Conservation (phyloP, 1,140 invertebrate genomes). For the Steinernema khuongi region DNA sequence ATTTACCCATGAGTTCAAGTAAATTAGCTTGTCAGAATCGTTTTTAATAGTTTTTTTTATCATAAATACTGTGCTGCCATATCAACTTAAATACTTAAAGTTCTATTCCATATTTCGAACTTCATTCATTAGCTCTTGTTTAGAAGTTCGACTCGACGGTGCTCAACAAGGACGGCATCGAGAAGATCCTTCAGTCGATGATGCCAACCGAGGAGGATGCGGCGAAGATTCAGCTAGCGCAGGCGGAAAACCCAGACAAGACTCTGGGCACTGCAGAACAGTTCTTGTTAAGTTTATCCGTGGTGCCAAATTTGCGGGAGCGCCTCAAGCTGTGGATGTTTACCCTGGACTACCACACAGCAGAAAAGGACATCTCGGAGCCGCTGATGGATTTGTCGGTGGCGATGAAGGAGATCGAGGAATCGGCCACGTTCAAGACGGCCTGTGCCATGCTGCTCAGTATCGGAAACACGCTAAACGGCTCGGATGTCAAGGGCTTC, state of each 20-base stretch:
- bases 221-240: constrained; percentile 88
- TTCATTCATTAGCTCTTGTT: constrained; percentile 24
- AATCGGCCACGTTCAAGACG: constrained; percentile 86
- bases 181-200: constrained; percentile 89
- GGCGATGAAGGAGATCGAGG: constrained; percentile 80
- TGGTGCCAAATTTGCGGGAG: constrained; percentile 88
- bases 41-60: neutral
- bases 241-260: constrained; percentile 83
- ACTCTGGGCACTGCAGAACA: constrained; percentile 94
- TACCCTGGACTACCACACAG: constrained; percentile 92
- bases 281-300: constrained; percentile 87
- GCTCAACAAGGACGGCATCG: constrained; percentile 80
- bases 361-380: constrained; percentile 93
- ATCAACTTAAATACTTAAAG: constrained; percentile 19
- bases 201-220: constrained; percentile 94
- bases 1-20: no score
- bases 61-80: no score
- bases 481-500: constrained; percentile 89
- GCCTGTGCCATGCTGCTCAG: constrained; percentile 86
- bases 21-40: neutral
- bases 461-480: constrained; percentile 95
- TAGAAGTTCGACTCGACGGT: constrained; percentile 98
- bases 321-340: constrained; percentile 95
- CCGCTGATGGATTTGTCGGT: constrained; percentile 95
- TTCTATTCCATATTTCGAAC: constrained; percentile 1